Base-by-base conservation (phyloP, 2,888 invertebrate species). In the Diploptera punctata region DNA sequence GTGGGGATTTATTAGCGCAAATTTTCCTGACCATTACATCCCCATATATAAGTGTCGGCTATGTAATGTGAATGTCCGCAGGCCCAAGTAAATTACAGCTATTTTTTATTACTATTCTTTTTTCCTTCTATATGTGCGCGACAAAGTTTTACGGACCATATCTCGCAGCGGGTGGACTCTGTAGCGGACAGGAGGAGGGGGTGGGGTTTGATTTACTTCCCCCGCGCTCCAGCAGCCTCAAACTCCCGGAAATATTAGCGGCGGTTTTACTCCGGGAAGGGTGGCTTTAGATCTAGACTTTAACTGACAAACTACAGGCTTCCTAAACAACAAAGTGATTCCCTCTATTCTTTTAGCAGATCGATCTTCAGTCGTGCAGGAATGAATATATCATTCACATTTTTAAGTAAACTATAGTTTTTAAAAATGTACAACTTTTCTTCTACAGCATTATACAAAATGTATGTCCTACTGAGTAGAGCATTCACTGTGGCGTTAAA, bases 1-100 rank as follows among this genome's bases (percentile, higher is more conserved):
- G 65, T 47, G 65, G 61, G 70, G 73, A 73, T 74, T 74, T 74
- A 74, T 73, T 74, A 71, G 74, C 70, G 65, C 67, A 68, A 73
- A 74, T 75, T 75, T 75, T 75, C 74, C 74, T 57, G 31, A 65
- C 71, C 74, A 75, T 75, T 75, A 73, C 61, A 62, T 47, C 65
- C 24, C 65, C 65, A 67, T 43, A 47, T 73, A 71, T 75, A 73
- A 60, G 73, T 73, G 74, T 73, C 52, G 67, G 44, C 54, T 49
- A 52, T 69, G 70, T 74, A 33, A 71, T 54, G 72, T 68, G 74
- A 71, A 61, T 75, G 73, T 61, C 69, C 70, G 62, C 73, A 54
- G 70, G n/a, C n/a, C 65, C 57, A 79, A 81, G 79, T 82, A 82
- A 83, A 83, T 83, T 83, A 83, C 82, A 82, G 82, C 83, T 82